Evolutionary conservation across 2,888 invertebrate species (phyloP).

Genomic region (Lochmaea crataegi): DNA sequence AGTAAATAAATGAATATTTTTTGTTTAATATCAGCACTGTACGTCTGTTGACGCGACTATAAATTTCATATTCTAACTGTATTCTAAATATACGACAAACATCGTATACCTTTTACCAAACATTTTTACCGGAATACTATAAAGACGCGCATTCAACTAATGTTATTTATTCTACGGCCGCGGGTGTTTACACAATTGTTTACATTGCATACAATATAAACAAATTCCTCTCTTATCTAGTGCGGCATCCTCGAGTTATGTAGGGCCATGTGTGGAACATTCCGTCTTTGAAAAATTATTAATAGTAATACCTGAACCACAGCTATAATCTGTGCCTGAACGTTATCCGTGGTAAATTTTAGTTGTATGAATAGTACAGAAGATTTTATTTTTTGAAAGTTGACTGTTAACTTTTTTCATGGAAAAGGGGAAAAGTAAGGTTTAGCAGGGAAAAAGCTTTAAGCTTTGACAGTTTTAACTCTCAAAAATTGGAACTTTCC

Average conservation of each 20-base stretch:
- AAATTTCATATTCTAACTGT: neutral
- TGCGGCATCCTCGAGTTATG: conserved; percentile 18
- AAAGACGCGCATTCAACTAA: conserved; percentile 11
- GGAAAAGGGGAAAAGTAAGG: too few relatives aligned
- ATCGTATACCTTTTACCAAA: neutral
- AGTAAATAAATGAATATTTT: too few relatives aligned
- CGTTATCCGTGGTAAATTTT: neutral
- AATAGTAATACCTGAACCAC: conserved; percentile 4
- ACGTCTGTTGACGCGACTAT: neutral
- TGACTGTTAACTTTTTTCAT: too few relatives aligned
- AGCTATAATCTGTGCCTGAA: too few relatives aligned
- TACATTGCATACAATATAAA: conserved; percentile 27
- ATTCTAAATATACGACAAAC: conserved; percentile 11
- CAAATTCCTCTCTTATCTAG: conserved; percentile 31
- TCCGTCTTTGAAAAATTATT: conserved; percentile 11
- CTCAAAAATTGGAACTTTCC: too few relatives aligned
- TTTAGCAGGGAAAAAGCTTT: too few relatives aligned
- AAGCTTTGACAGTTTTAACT: too few relatives aligned
- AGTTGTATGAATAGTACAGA: neutral
- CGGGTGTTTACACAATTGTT: conserved; percentile 22
- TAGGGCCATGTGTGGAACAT: conserved; percentile 29
- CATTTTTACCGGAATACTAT: conserved; percentile 8
- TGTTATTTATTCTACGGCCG: conserved; percentile 23
- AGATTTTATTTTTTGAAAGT: too few relatives aligned
- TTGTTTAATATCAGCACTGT: neutral